phyloP scores from a whole-genome alignment of 2,113 vertebrate species.

The Burhinus oedicnemus region DNA sequence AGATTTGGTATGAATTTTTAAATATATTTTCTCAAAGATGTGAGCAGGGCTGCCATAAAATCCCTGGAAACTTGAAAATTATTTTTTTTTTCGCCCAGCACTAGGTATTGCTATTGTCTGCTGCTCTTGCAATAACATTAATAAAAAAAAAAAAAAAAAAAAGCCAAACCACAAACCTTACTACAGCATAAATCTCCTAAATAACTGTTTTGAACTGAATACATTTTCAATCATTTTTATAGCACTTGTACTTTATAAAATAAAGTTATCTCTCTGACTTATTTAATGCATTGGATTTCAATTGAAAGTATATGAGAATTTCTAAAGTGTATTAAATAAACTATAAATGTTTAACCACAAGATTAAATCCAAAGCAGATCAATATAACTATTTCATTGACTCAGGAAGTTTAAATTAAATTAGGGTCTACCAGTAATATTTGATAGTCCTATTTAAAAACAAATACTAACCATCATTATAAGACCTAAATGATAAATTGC shows the following conservation, averaged over 20 bases:
- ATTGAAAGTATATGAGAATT: not conserved
- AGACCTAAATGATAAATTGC: not conserved
- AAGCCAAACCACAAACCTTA: not conserved
- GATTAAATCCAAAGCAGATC: not conserved
- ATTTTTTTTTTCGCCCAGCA: not conserved
- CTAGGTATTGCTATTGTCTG: not conserved
- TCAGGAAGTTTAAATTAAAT: not conserved
- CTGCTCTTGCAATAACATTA: not conserved
- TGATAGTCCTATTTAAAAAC: not conserved
- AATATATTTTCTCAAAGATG: not conserved
- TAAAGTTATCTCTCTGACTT: not conserved
- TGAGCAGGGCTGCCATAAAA: not conserved
- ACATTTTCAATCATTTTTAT: not conserved
- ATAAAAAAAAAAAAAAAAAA: too few species aligned
- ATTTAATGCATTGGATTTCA: not conserved
- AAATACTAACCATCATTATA: not conserved
- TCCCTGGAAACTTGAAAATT: not conserved
- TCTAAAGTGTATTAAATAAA: not conserved
- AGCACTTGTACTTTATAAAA: not conserved
- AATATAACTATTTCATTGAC: not conserved
- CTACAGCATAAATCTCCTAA: not conserved
- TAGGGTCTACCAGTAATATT: not conserved
- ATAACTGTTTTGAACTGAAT: not conserved
- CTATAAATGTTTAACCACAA: not conserved
- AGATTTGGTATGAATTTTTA: not conserved